Percentiles rank a stretch among this genome's conserved stretches.
Evolutionary conservation across 2,113 vertebrate genomes (phyloP).

Genomic region (Phoenicopterus ruber): DNA sequence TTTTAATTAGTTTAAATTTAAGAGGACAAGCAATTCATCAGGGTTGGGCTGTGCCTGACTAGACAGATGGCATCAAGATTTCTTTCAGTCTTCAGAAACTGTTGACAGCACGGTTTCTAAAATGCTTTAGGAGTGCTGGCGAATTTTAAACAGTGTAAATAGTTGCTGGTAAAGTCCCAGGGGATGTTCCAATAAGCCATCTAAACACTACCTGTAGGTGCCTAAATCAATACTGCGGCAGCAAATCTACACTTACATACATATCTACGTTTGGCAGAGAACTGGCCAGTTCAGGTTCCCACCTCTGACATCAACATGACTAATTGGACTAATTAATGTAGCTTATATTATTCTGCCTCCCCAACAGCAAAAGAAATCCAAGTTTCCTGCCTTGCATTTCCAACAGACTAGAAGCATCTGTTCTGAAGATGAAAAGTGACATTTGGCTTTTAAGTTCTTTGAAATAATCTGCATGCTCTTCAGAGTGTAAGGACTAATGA

Average conservation of each 20-base stretch:
- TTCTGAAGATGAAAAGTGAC: neutral
- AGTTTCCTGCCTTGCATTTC: neutral
- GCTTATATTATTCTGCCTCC: neutral
- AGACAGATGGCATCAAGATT: neutral
- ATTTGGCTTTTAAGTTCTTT: neutral
- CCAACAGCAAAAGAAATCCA: neutral
- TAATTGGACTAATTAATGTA: neutral
- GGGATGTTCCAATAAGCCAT: neutral
- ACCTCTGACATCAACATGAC: neutral
- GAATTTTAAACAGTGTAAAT: neutral
- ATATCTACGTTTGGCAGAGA: neutral
- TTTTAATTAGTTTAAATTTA: neutral
- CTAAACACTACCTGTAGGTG: neutral
- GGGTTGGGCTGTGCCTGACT: neutral
- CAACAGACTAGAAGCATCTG: neutral
- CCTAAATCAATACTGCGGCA: neutral
- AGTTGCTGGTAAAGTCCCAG: neutral
- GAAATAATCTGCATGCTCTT: neutral
- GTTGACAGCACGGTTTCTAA: neutral
- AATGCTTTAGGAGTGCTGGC: neutral
- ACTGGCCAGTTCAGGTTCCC: neutral
- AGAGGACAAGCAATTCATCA: neutral
- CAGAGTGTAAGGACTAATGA: neutral
- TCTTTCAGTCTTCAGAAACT: neutral
- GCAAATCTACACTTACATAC: neutral